A percentile compares a stretch with the other conserved stretches of the same genome.
Evolutionary conservation across 2,888 invertebrate species (phyloP).

Genomic region (Andrena flavipes): DNA sequence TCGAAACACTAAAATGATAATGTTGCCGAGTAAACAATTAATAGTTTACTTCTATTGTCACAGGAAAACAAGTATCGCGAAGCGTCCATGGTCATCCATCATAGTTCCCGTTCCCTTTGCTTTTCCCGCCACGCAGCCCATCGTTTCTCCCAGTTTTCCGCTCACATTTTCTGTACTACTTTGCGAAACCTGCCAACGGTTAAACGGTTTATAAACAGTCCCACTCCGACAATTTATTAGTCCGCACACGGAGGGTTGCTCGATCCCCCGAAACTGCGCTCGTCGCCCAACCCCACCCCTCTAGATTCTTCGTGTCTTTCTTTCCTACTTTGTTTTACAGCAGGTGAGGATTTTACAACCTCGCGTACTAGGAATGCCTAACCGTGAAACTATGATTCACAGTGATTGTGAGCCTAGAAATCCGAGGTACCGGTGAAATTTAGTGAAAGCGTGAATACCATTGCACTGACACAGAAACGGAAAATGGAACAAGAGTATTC

Average conservation of each 20-base stretch:
- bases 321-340: not conserved
- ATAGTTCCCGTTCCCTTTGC: constrained; percentile 69
- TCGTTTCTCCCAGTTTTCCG: constrained; percentile 66
- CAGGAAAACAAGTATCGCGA: constrained; percentile 63
- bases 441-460: constrained; percentile 48
- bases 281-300: not conserved
- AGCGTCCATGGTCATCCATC: constrained; percentile 80
- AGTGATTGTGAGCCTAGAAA: constrained; percentile 13
- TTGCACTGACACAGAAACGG: constrained; percentile 13
- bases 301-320: not conserved
- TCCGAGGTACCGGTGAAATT: constrained; percentile 48
- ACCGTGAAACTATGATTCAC: constrained; percentile 29
- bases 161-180: constrained; percentile 67
- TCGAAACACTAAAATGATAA: constrained; percentile 23
- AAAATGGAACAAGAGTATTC: not conserved
- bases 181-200: constrained; percentile 76
- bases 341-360: not conserved
- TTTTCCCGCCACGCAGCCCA: constrained; percentile 43
- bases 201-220: constrained; percentile 81
- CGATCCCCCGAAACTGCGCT: constrained; percentile 31
- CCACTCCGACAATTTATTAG: constrained; percentile 77
- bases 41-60: constrained; percentile 61
- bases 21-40: constrained; percentile 59
- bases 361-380: not conserved
- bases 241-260: constrained; percentile 50